These are phyloP conservation scores for Hydriomena furcata DNA, from an alignment of 2,888 invertebrate species.

Conservation along the genomic window DNA sequence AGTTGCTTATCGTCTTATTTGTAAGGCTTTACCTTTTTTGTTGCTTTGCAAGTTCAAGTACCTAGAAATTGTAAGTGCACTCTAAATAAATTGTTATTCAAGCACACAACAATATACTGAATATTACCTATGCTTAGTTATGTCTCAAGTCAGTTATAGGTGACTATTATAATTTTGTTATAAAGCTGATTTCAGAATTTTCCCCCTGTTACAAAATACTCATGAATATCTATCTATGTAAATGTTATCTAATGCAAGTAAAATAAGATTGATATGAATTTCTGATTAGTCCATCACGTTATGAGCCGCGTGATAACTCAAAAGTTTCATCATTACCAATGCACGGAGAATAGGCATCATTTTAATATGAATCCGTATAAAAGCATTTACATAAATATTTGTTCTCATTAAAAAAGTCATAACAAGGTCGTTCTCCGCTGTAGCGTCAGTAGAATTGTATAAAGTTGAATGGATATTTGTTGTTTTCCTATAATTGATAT, in stretches of 20 bases:
- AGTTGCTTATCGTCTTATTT: too few relatives aligned
- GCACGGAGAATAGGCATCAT: slow-evolving; percentile 50
- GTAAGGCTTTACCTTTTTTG: too few relatives aligned
- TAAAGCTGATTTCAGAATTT: too few relatives aligned
- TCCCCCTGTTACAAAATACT: slow-evolving; percentile 5
- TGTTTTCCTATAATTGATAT: too few relatives aligned
- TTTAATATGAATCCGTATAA: slow-evolving; percentile 70
- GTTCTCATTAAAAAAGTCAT: slow-evolving; percentile 42
- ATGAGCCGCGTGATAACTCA: slow-evolving; percentile 54
- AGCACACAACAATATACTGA: too few relatives aligned
- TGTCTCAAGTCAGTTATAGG: too few relatives aligned
- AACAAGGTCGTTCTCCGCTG: slow-evolving; percentile 45
- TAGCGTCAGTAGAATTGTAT: slow-evolving; percentile 38
- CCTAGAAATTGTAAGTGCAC: too few relatives aligned
- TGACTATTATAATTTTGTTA: too few relatives aligned
- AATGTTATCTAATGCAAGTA: slow-evolving; percentile 59
- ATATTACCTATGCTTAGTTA: too few relatives aligned
- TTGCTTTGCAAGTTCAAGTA: too few relatives aligned
- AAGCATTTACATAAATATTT: slow-evolving; percentile 58
- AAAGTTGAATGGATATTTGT: slow-evolving; percentile 24
- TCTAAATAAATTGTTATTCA: too few relatives aligned
- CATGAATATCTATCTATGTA: slow-evolving; percentile 23
- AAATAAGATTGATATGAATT: slow-evolving; percentile 64
- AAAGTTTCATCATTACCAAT: slow-evolving; percentile 14
- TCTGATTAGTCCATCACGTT: slow-evolving; percentile 55